Conservation (phyloP, 1,140 invertebrate species). For the Heliothis subflexa region DNA sequence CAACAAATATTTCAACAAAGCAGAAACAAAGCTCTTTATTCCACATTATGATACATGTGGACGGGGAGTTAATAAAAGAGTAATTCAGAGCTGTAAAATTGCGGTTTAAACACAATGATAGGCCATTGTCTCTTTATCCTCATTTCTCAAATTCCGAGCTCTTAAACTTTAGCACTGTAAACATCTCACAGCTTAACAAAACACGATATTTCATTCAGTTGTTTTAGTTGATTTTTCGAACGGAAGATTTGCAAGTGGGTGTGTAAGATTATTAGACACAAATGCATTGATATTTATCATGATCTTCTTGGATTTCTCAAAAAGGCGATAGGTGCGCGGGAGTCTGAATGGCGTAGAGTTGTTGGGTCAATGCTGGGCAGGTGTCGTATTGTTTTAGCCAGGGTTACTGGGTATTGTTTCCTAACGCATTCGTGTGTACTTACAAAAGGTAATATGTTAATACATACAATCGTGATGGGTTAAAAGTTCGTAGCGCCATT, state of each 20-base stretch:
- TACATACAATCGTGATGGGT: slow-evolving; percentile 9
- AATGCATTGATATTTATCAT: neutral
- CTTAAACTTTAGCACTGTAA: slow-evolving; percentile 5
- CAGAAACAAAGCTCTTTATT: slow-evolving; percentile 28
- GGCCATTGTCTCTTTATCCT: neutral
- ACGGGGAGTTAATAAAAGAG: slow-evolving; percentile 14
- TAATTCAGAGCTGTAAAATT: slow-evolving; percentile 23
- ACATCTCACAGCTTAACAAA: neutral
- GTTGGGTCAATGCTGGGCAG: slow-evolving; percentile 45
- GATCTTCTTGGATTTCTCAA: slow-evolving; percentile 26
- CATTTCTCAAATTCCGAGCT: neutral
- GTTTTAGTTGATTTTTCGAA: slow-evolving; percentile 6
- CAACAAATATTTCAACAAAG: neutral
- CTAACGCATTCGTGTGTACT: neutral
- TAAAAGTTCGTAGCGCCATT: slow-evolving; percentile 24
- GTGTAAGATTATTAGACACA: neutral
- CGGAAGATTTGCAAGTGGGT: neutral
- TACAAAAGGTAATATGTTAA: slow-evolving; percentile 18
- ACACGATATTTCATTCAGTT: slow-evolving; percentile 11
- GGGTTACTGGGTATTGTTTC: slow-evolving; percentile 35
- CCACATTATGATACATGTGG: slow-evolving; percentile 3
- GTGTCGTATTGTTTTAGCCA: slow-evolving; percentile 37
- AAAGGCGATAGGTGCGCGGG: slow-evolving; percentile 19
- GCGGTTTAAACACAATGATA: neutral
- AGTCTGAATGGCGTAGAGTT: slow-evolving; percentile 3